These are phyloP conservation scores for Theonella swinhoei DNA, from an alignment of 37 sponge, comb jelly and placozoan species.

Conservation along the genomic window DNA sequence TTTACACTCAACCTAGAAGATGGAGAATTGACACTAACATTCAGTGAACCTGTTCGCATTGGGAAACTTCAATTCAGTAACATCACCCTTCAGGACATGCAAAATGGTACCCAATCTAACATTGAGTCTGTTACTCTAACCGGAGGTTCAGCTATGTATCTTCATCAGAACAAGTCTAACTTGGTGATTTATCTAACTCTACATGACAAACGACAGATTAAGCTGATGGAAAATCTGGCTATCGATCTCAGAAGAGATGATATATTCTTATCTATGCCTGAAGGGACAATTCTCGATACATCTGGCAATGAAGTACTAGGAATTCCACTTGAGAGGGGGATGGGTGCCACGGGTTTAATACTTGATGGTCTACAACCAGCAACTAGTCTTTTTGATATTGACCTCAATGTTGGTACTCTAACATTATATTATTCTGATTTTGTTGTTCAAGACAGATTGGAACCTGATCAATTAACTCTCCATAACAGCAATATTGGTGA, in stretches of 20 bases:
- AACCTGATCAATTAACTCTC: slow-evolving; percentile 43
- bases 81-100: slow-evolving; percentile 67
- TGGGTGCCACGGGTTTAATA: slow-evolving; percentile 7
- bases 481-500: slow-evolving; percentile 43
- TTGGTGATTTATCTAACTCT: slow-evolving; percentile 52
- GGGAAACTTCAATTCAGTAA: slow-evolving; percentile 49
- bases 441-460: slow-evolving; percentile 49
- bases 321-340: slow-evolving; percentile 23
- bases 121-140: slow-evolving; percentile 65
- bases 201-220: slow-evolving; percentile 69
- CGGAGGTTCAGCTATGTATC: slow-evolving; percentile 72
- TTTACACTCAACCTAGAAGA: slow-evolving; percentile 73
- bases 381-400: slow-evolving; percentile 68
- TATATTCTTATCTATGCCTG: slow-evolving; percentile 51
- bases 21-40: slow-evolving; percentile 68
- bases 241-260: slow-evolving; percentile 12
- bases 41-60: slow-evolving; percentile 85
- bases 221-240: slow-evolving; percentile 16
- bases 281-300: slow-evolving; percentile 71
- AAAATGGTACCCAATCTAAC: slow-evolving; percentile 16
- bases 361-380: slow-evolving; percentile 45
- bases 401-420: slow-evolving; percentile 78
- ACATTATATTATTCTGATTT: slow-evolving; percentile 81
- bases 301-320: slow-evolving; percentile 62
- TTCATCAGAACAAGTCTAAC: slow-evolving; percentile 52